These are phyloP conservation scores for Brachymystax lenok DNA, from an alignment of 2,797 vertebrate genomes.

Conservation along the genomic window DNA sequence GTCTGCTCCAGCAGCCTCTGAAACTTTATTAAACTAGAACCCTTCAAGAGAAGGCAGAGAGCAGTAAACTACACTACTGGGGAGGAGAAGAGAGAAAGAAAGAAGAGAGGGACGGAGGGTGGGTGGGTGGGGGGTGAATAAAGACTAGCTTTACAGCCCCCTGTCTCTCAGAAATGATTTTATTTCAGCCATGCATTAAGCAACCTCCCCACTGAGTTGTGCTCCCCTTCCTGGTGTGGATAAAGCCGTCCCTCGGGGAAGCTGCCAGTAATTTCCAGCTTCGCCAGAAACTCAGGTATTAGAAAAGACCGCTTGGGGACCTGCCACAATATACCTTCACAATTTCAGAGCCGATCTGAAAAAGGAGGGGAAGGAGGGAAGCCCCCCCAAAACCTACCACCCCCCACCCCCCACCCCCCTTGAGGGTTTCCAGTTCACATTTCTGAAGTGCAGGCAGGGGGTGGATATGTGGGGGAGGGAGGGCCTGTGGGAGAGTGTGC, in stretches of 20 bases:
- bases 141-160: constrained; percentile 79
- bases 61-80: constrained; percentile 91
- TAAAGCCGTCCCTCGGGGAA: constrained; percentile 95
- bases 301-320: constrained; percentile 99
- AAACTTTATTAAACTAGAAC: constrained; percentile 95
- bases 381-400: constrained; percentile 71
- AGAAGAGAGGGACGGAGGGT: constrained; percentile 9
- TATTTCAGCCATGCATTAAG: constrained; percentile 99
- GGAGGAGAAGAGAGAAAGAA: constrained; percentile 66
- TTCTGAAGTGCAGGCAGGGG: constrained; percentile 99
- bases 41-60: constrained; percentile 85
- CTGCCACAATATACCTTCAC: constrained; percentile 99
- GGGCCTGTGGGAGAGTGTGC: constrained; percentile 81
- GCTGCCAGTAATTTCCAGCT: constrained; percentile 98
- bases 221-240: constrained; percentile 99
- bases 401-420: constrained; percentile 76
- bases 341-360: constrained; percentile 89
- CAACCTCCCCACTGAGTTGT: constrained; percentile 97
- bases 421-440: constrained; percentile 99
- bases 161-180: constrained; percentile 97
- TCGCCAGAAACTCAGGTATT: constrained; percentile 99
- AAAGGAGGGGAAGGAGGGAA: constrained; percentile 74
- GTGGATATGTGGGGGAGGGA: constrained; percentile 65
- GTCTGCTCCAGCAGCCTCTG: constrained; percentile 89
- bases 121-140: constrained; percentile 38